A percentile compares a stretch with the other conserved stretches of the same genome.
These are phyloP conservation scores for Watsonalla binaria DNA, from an alignment of 2,888 invertebrate genomes.

Conservation along the genomic window DNA sequence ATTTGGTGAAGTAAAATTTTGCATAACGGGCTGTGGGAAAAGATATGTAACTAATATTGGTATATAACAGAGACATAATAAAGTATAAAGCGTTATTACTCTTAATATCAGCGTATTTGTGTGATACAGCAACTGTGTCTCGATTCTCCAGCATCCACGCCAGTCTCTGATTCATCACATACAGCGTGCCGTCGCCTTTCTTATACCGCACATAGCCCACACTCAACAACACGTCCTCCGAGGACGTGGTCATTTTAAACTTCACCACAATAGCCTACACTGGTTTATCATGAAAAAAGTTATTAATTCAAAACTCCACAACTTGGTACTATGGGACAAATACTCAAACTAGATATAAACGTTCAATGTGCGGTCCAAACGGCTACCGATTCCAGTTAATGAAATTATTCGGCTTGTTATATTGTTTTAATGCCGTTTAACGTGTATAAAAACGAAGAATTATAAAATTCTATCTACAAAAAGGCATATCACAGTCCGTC, in stretches of 20 bases:
- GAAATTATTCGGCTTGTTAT: constrained; percentile 10
- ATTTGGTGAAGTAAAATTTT: too few relatives aligned
- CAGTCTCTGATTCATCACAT: constrained; percentile 96
- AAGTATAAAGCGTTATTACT: constrained; percentile 72
- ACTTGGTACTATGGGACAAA: constrained; percentile 12
- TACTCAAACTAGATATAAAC: constrained; percentile 12
- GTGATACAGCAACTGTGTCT: constrained; percentile 94
- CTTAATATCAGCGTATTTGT: constrained; percentile 97
- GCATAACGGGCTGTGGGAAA: too few relatives aligned
- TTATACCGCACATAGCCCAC: constrained; percentile 95
- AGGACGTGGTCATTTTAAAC: constrained; percentile 87
- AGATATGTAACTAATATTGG: too few relatives aligned
- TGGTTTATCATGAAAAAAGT: constrained; percentile 2
- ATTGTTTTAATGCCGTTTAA: constrained; percentile 22
- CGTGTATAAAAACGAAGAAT: constrained; percentile 38
- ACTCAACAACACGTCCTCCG: constrained; percentile 96
- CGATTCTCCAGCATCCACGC: constrained; percentile 97
- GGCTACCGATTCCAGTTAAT: neutral
- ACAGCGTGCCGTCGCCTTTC: constrained; percentile 96
- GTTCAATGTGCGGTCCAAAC: constrained; percentile 6
- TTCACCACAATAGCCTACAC: neutral
- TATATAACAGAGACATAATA: too few relatives aligned
- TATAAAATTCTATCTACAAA: constrained; percentile 49
- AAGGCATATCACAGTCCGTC: constrained; percentile 53
- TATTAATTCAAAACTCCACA: constrained; percentile 6